Evolutionary conservation across 2,113 vertebrate species (phyloP).

Genomic region (cattle (Bos taurus)): DNA sequence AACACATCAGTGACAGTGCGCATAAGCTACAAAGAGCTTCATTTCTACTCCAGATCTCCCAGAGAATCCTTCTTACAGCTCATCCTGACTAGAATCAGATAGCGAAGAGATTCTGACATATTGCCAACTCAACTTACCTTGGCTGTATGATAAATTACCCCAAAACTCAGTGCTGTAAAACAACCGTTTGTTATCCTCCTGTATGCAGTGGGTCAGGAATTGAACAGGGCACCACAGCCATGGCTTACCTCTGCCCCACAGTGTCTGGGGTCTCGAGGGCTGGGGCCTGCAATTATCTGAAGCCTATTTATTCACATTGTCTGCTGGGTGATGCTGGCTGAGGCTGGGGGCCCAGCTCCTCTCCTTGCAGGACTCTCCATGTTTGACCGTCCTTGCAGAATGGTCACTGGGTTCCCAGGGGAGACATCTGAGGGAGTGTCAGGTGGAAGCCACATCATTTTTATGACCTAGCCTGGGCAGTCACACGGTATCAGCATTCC

Average conservation of each 20-base stretch:
- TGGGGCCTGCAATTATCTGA: neutral
- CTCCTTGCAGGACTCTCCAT: neutral
- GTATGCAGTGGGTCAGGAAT: too few species aligned
- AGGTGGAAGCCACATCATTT: neutral
- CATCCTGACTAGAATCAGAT: too few species aligned
- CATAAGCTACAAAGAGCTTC: too few species aligned
- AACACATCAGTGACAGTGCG: too few species aligned
- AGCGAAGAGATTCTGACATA: too few species aligned
- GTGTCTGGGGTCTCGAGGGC: neutral
- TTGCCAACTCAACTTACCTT: too few species aligned
- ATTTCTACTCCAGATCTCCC: too few species aligned
- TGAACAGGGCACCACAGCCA: too few species aligned
- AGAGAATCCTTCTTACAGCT: too few species aligned
- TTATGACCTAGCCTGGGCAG: neutral
- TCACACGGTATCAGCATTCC: neutral
- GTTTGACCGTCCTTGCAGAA: neutral
- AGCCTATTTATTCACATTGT: neutral
- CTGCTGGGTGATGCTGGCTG: neutral
- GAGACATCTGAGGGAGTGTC: neutral
- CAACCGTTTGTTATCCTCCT: too few species aligned
- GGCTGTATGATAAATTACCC: too few species aligned
- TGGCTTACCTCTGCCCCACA: neutral
- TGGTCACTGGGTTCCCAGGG: neutral
- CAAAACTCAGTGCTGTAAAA: too few species aligned
- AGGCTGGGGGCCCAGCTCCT: neutral